Base-by-base conservation (phyloP, 2,797 vertebrate species). In the Anisognathus igniventris region DNA sequence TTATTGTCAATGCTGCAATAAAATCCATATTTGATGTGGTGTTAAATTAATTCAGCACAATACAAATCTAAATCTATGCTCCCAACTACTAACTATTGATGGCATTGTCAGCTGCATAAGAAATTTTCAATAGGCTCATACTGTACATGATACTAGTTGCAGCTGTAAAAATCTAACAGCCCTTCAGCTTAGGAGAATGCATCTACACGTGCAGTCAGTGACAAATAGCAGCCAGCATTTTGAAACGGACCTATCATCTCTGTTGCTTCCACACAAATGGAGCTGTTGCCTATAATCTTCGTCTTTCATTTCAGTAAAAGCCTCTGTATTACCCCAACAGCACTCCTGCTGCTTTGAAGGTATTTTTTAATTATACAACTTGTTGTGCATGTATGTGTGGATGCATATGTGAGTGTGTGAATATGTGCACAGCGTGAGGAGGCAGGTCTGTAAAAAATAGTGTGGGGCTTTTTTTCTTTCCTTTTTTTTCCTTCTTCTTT, bases 1-100 rank as follows among this genome's bases (percentile, higher is more conserved):
- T 97, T 97, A 96, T 97, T 98, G 96, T 97, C 95, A 96, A 74
- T 97, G 95, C 98, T 98, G 97, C 97, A 98, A 97, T 97, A 97
- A 98, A 98, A 98, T 98, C 97, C 97, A 98, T 97, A 97, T 98
- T 97, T 97, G 97, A 97, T 98, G 96, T 97, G 96, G 90, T 97
- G 94, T 97, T 97, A 97, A 98, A 98, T 98, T 97, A 97, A 97
- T 98, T 97, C 97, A 98, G 96, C 95, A 97, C 93, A 96, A 96
- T 94, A 83, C 78, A 95, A 96, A 88, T 91, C 95, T 95, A 95
- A 96, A 94, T 96, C 92, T 77, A 54, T 82, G 82, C 93, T 95
- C 91, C 81, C 76, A 93, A 85, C 91, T 96, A 95, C 95, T 97
- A 97, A 97, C 95, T 97, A 92, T 91, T 95, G 96, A 93, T 93